Evolutionary conservation across 2,888 invertebrate genomes (phyloP).

Genomic region (Muschampia plurimacula): DNA sequence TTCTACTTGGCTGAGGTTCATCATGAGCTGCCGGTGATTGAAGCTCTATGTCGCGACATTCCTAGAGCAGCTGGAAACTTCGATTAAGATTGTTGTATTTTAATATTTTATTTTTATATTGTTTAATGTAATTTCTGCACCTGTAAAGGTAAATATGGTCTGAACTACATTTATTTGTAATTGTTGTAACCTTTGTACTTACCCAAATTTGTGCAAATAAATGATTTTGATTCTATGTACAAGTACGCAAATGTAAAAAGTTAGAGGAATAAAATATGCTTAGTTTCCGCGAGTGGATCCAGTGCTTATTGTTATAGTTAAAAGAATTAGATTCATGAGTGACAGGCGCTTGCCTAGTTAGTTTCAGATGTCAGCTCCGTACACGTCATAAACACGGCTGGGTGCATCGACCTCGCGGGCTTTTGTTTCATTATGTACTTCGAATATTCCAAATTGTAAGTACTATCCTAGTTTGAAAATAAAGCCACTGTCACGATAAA

Average conservation of each 20-base stretch:
- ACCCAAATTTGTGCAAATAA: too few relatives aligned
- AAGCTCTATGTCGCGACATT: too few relatives aligned
- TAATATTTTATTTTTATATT: too few relatives aligned
- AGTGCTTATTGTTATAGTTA: conserved; percentile 29
- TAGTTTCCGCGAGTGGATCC: conserved; percentile 16
- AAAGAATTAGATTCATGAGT: conserved; percentile 33
- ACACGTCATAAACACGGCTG: not conserved
- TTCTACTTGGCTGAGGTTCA: too few relatives aligned
- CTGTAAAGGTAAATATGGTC: too few relatives aligned
- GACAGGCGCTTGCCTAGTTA: not conserved
- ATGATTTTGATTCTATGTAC: not conserved
- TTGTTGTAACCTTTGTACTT: too few relatives aligned
- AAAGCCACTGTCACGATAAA: not conserved
- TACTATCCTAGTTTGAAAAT: too few relatives aligned
- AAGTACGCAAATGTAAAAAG: not conserved
- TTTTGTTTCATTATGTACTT: not conserved
- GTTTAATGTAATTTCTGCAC: too few relatives aligned
- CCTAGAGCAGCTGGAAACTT: too few relatives aligned
- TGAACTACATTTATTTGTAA: too few relatives aligned
- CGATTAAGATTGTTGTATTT: too few relatives aligned
- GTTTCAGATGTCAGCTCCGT: conserved; percentile 23
- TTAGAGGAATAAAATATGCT: conserved; percentile 19
- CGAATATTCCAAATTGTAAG: not conserved
- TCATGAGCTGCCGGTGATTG: too few relatives aligned
- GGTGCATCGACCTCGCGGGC: not conserved